Evolutionary conservation across 2,797 vertebrate genomes (phyloP).

Genomic region (Alcedo quadribrachys): DNA sequence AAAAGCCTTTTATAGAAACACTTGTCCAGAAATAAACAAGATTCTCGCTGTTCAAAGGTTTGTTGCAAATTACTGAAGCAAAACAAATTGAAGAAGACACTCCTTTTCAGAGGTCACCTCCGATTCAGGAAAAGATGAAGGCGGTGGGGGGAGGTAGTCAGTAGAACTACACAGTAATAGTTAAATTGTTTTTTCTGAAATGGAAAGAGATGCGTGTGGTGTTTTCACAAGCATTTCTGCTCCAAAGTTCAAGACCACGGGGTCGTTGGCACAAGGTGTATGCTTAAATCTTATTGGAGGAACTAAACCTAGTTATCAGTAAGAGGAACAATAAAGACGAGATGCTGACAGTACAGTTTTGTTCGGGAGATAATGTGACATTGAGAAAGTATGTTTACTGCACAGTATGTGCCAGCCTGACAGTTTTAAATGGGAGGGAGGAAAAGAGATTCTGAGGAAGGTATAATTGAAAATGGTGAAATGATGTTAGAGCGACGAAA

Average conservation of each 20-base stretch:
- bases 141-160: not conserved
- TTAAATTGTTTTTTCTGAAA: not conserved
- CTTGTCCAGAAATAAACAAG: not conserved
- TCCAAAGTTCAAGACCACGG: not conserved
- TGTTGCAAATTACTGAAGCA: conserved; percentile 17
- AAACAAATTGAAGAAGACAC: not conserved
- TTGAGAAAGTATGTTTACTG: not conserved
- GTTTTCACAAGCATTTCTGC: not conserved
- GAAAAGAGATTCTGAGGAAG: not conserved
- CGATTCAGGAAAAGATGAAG: not conserved
- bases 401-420: not conserved
- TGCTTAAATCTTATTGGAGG: not conserved
- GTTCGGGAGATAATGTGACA: not conserved
- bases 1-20: not conserved
- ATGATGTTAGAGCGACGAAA: not conserved
- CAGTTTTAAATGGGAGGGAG: not conserved
- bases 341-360: not conserved
- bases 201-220: not conserved
- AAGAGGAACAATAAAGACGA: not conserved
- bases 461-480: not conserved
- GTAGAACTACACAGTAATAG: not conserved
- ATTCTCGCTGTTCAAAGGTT: conserved; percentile 46
- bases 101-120: conserved; percentile 20
- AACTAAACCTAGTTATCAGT: not conserved
- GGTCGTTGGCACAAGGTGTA: not conserved